These are phyloP conservation scores for Homarus gammarus DNA, from an alignment of 2,888 invertebrate species.

Conservation along the genomic window DNA sequence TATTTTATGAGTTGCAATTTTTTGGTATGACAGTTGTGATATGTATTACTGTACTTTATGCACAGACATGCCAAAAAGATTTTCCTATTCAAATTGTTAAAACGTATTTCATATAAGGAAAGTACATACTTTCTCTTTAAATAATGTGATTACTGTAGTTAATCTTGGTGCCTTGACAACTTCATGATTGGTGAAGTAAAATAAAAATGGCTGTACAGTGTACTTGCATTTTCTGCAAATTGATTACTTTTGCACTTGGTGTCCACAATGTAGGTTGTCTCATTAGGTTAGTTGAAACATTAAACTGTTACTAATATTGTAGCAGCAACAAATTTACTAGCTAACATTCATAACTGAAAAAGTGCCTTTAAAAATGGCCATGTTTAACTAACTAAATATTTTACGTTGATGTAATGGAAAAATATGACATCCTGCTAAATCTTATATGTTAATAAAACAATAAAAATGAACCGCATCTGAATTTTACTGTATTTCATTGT, in stretches of 20 bases:
- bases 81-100: neutral
- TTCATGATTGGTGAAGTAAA: conserved; percentile 3
- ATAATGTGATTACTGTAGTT: neutral
- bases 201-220: neutral
- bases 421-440: neutral
- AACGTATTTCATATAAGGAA: neutral
- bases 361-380: conserved; percentile 33
- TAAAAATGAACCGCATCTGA: neutral
- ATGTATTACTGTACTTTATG: neutral
- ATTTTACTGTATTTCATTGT: neutral
- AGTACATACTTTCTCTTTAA: neutral
- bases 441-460: neutral
- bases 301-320: neutral
- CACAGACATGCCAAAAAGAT: neutral
- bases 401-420: neutral
- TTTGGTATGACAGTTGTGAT: too few species aligned
- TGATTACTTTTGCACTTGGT: neutral
- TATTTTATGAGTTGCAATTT: too few species aligned
- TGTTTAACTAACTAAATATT: conserved; percentile 7
- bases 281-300: neutral
- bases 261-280: neutral
- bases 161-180: conserved; percentile 10
- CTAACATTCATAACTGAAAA: neutral
- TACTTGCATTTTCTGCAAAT: neutral
- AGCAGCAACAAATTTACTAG: neutral